Base-by-base conservation (phyloP, 2,797 vertebrate species). In the Sebastes minor region DNA sequence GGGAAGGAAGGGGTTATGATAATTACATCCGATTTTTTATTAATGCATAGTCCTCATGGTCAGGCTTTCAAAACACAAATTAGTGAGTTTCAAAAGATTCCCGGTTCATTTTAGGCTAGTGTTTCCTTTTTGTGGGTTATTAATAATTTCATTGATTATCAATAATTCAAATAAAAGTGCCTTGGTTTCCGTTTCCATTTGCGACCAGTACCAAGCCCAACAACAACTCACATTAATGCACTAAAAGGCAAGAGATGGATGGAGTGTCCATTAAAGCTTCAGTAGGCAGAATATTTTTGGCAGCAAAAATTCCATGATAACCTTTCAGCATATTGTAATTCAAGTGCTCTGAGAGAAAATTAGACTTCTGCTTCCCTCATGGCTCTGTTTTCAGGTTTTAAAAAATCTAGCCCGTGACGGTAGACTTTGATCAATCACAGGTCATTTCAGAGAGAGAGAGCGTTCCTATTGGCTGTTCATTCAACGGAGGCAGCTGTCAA, bases 81-180 rank as follows among this genome's bases (percentile, higher is more conserved):
- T 2, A 23, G 5, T n/a, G 16, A 61, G 46, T 60, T 69, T 11
- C 5, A 13, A 62, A 42, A 14, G 12, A 8, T 55, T 12, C 4
- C 1, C 6, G 1, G 8, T 49, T 59, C 67, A 63, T 78, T 78
- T 70, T 27, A 55, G 28, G 35, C 28, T 27, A 13, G 4, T 23
- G 4, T 10, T 46, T 38, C 16, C 16, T 35, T 49, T 60, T 63
- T 27, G 18, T 5, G 10, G 3, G 5, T 7, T 76, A 64, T 84
- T 75, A 71, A 82, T 78, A 59, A 81, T 86, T 81, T 12, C 8
- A 70, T 66, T 59, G 35, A 49, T 30, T 8, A 80, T 91, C 33
- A 86, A 90, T 86, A 76, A 89, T 89, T 87, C 23, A 90, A 35
- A 70, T 35, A 22, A 61, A 60, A 71, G 61, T 77, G 52, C 18